Percentiles rank a stretch among this genome's conserved stretches.
These are phyloP conservation scores for Latrodectus geometricus DNA, from an alignment of 1,140 invertebrate genomes.

Conservation along the genomic window DNA sequence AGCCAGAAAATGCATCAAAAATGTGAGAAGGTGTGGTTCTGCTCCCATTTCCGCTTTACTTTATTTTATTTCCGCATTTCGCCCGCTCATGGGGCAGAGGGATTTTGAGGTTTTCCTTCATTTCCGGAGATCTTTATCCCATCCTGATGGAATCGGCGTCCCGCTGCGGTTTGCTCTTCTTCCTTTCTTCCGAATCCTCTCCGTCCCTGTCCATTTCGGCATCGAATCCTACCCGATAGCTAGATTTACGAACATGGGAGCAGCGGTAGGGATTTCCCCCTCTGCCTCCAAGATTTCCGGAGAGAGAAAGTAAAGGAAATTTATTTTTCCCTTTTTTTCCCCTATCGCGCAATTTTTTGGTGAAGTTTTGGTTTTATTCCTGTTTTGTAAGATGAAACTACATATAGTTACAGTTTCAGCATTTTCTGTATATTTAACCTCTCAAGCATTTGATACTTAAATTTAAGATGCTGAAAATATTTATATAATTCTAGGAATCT, in stretches of 20 bases:
- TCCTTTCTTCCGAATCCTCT: not conserved
- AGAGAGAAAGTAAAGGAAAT: not conserved
- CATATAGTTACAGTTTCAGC: too few relatives aligned
- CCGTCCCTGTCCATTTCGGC: not conserved
- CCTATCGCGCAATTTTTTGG: not conserved
- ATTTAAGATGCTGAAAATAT: too few relatives aligned
- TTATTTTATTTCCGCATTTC: constrained; percentile 46
- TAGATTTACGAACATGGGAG: not conserved
- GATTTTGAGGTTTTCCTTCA: constrained; percentile 59
- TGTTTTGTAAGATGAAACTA: too few relatives aligned
- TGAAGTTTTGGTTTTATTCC: too few relatives aligned
- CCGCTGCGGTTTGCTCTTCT: constrained; percentile 34
- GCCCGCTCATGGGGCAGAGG: not conserved
- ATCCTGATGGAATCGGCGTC: constrained; percentile 45
- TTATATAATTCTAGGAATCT: too few relatives aligned
- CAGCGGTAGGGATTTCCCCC: not conserved
- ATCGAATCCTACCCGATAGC: not conserved
- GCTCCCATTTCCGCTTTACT: constrained; percentile 40
- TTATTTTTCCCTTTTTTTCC: not conserved
- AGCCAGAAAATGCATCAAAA: not conserved
- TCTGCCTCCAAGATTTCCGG: not conserved
- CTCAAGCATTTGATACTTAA: too few relatives aligned
- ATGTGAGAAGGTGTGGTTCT: constrained; percentile 44
- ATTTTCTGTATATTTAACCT: too few relatives aligned
- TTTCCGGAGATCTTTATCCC: constrained; percentile 56